Evolutionary conservation across 2,113 vertebrate species (phyloP), one percentile per base, ranked within the genome.

Genomic region (Madoqua kirkii): DNA sequence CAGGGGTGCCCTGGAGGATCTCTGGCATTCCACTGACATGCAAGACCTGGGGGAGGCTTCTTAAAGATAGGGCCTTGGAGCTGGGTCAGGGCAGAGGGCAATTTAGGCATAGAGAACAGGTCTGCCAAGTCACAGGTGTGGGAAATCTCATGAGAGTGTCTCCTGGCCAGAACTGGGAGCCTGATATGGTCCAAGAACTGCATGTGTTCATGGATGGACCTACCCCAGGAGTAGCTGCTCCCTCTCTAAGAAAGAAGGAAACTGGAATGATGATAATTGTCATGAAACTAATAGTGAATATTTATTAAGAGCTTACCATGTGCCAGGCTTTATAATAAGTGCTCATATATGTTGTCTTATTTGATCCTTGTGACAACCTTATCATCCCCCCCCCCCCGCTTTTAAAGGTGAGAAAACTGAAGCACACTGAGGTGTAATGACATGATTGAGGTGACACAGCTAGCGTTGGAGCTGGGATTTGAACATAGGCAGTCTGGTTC

Each of bases 321-420:
- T 78, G 50, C n/a, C 43, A 48, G 95, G 62, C 82, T 94, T 36
- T 79, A n/a, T 36, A 76, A 74, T 36, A 79, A 67, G 31, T 16
- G 54, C 33, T 78, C 78, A 3, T 33, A 25, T 87, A 52, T 40
- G 48, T 36, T 83, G 40, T 93, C 55, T 93, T 57, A 50, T 86
- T 82, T 84, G 79, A 78, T 52, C 84, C 43, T 52, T 11, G 3
- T 64, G 76, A 90, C 95, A 94, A 60, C n/a, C 15, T 71, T 87
- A 48, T 92, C 64, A 92, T 36, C 91, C 48, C 84, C 31, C 10
- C 16, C 5, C n/a, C 64, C 78, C 17, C 0, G 1, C 71, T 93
- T 91, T 96, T 60, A 94, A 90, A 54, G 57, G 50, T 74, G 59
- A 97, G 76, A 64, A 91, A 60, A 64, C 6, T 23, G 74, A 95